Evolutionary conservation across 2,888 invertebrate species (phyloP).

Genomic region (Lithophane ornitopus): DNA sequence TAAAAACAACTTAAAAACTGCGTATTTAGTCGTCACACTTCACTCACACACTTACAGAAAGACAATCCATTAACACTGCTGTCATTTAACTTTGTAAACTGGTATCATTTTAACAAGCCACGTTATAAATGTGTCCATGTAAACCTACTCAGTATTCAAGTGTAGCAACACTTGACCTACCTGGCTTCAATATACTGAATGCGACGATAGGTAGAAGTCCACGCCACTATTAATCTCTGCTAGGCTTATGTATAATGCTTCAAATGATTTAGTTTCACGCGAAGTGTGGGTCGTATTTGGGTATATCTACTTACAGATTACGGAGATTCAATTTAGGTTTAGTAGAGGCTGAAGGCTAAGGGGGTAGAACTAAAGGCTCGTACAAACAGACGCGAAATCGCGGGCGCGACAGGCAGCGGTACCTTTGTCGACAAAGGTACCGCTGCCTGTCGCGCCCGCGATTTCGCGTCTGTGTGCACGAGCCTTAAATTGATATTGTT

Average conservation of each 20-base stretch:
- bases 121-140: conserved; percentile 34
- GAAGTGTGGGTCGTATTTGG: background rate
- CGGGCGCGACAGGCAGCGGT: too few species aligned
- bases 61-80: background rate
- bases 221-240: conserved; percentile 31
- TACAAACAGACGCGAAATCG: too few species aligned
- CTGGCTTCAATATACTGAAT: conserved; percentile 56
- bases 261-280: background rate
- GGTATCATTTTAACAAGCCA: conserved; percentile 31
- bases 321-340: conserved; percentile 8
- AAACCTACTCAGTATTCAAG: conserved; percentile 45
- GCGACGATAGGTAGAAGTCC: conserved; percentile 35
- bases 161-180: conserved; percentile 56
- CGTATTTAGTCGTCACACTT: background rate
- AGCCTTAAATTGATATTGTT: background rate
- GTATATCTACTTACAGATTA: background rate
- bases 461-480: too few species aligned
- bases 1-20: background rate
- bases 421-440: too few species aligned
- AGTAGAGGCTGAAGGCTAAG: background rate
- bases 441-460: too few species aligned
- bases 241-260: conserved; percentile 30
- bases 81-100: conserved; percentile 27
- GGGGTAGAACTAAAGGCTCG: background rate
- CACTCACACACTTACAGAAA: background rate